Base-by-base conservation (phyloP, 1,140 invertebrate species). In the Drosophila sp. region DNA sequence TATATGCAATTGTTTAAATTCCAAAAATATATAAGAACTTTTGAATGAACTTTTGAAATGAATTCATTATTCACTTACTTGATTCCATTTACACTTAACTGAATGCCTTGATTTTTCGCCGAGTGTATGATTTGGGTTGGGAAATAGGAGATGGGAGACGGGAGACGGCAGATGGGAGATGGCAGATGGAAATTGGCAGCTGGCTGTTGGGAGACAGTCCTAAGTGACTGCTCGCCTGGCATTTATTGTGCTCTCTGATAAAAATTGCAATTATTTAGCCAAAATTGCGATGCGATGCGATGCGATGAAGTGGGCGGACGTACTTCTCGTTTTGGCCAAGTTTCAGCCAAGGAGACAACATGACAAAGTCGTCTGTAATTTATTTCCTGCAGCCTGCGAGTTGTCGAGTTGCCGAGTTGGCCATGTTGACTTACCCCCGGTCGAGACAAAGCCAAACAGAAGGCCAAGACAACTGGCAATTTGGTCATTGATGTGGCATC, bases 191-290 rank as follows among this genome's bases (percentile, higher is more conserved):
- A 58, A 34, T 40, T n/a, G n/a, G n/a, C n/a, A n/a, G n/a, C n/a
- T n/a, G n/a, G n/a, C n/a, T n/a, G n/a, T n/a, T 67, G 54, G 54
- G n/a, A 40, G 62, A 58, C 54, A 72, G 27, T 71, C 43, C 53
- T 50, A 61, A 67, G 53, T 46, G 46, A 66, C 63, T 72, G 54
- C 14, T 40, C 7, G 78, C 36, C 78, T 82, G 82, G 72, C 79
- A 72, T 79, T 86, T 87, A 86, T 86, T 86, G 83, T 76, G 75
- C 71, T 72, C 71, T 61, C 71, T 67, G 67, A 87, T 87, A 87
- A 87, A 87, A 87, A 87, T 82, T 87, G 82, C 83, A 87, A 87
- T 87, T 87, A 87, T 87, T 87, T 87, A 79, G 82, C 80, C 80
- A 56, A 82, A 82, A 83, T 73, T 67, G 64, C 64, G 78, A 43